Conservation (phyloP, 2,113 vertebrate genomes). For the Laticauda laticaudata region DNA sequence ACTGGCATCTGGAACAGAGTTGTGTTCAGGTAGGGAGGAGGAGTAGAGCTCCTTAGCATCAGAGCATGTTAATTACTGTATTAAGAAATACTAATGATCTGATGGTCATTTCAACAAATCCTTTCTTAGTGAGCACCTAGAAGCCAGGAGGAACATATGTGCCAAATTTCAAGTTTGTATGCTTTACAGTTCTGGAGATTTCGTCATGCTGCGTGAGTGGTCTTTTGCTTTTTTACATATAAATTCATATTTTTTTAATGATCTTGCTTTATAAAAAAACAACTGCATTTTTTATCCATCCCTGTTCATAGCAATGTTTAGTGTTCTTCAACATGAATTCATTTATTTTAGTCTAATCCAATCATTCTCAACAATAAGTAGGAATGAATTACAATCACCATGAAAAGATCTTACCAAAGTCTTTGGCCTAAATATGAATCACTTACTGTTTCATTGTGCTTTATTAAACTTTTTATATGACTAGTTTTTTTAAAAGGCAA, state of each 20-base stretch:
- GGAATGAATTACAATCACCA: background rate
- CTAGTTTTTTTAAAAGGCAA: background rate
- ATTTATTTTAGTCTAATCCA: background rate
- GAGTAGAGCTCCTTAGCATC: too few species aligned
- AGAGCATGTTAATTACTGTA: too few species aligned
- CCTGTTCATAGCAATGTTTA: background rate
- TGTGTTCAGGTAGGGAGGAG: too few species aligned
- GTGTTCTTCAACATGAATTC: background rate
- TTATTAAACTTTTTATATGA: background rate
- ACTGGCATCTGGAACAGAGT: too few species aligned
- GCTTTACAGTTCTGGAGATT: too few species aligned
- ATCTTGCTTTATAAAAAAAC: background rate
- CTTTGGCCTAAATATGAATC: background rate
- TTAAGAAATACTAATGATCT: too few species aligned
- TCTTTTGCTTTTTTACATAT: too few species aligned
- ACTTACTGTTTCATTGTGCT: background rate
- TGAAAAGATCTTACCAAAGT: background rate
- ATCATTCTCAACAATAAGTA: background rate
- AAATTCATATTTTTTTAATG: background rate
- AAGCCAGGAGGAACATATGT: too few species aligned
- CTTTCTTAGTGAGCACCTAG: too few species aligned
- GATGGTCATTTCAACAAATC: too few species aligned
- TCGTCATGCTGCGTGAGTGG: too few species aligned
- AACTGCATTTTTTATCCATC: background rate
- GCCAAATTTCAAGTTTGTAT: too few species aligned